Percentiles rank a stretch among this genome's conserved stretches.
Evolutionary conservation across 2,888 invertebrate species (phyloP).

Genomic region (Cephus rjabovi): DNA sequence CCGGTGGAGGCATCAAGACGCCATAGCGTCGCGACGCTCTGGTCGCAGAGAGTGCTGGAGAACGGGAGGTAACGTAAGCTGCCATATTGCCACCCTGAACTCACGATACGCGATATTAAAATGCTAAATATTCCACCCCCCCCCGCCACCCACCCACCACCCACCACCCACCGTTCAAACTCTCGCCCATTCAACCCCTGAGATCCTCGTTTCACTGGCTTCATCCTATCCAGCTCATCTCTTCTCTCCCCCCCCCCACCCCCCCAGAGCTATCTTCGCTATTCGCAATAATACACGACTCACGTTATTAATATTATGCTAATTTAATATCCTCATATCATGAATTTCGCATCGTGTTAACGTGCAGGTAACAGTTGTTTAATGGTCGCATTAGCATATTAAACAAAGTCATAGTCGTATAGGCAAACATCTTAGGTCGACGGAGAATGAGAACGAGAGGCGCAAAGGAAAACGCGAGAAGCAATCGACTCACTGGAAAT

Average conservation of each 20-base stretch:
- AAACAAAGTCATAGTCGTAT: constrained; percentile 38
- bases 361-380: constrained; percentile 47
- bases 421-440: too few species aligned
- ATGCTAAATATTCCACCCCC: constrained; percentile 39
- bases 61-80: constrained; percentile 9
- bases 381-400: constrained; percentile 46
- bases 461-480: constrained; percentile 1
- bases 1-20: background rate
- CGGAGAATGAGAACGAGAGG: constrained; percentile 10
- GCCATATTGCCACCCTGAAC: constrained; percentile 18
- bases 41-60: too few species aligned
- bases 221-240: background rate
- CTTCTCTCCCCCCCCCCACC: too few species aligned
- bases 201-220: constrained; percentile 2
- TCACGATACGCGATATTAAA: constrained; percentile 42
- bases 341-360: constrained; percentile 52
- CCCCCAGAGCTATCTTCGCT: constrained; percentile 1
- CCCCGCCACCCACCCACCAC: too few species aligned
- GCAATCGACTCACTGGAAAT: too few species aligned
- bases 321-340: constrained; percentile 46
- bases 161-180: too few species aligned
- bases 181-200: background rate
- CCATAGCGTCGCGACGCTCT: background rate
- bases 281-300: constrained; percentile 35
- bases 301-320: constrained; percentile 44